Evolutionary conservation across 1,140 invertebrate genomes (phyloP).

Genomic region (Theocolax elegans): DNA sequence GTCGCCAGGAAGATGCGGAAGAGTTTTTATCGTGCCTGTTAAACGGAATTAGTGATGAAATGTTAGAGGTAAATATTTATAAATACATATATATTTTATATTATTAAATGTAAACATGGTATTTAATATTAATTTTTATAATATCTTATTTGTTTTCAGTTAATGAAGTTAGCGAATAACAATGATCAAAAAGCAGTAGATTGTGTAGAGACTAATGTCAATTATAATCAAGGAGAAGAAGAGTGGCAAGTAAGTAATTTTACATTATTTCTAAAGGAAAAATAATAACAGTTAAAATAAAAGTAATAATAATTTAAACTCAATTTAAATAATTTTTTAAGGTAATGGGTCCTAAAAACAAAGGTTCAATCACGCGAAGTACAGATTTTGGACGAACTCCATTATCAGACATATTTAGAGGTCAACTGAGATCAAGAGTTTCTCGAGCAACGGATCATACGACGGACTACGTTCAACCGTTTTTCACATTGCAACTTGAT

Average conservation of each 20-base stretch:
- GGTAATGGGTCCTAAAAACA: constrained; percentile 89
- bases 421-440: constrained; percentile 86
- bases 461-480: constrained; percentile 89
- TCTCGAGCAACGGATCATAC: constrained; percentile 79
- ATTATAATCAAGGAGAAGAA: constrained; percentile 70
- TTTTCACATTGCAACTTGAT: constrained; percentile 93
- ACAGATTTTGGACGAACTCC: constrained; percentile 87
- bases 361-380: constrained; percentile 84
- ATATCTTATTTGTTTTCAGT: constrained; percentile 66
- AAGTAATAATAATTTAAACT: too few relatives aligned
- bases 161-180: constrained; percentile 75
- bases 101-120: background rate
- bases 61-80: constrained; percentile 78
- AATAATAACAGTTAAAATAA: too few relatives aligned
- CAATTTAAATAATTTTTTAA: constrained; percentile 54
- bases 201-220: constrained; percentile 56
- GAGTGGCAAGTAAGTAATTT: constrained; percentile 77
- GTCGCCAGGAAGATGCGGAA: constrained; percentile 93
- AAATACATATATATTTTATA: too few relatives aligned
- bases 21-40: constrained; percentile 93
- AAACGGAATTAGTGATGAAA: constrained; percentile 95
- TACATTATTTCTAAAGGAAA: too few relatives aligned
- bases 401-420: constrained; percentile 91
- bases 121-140: constrained; percentile 20
- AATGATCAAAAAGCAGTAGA: constrained; percentile 55